Conservation (phyloP, 2,888 invertebrate species). For the Cryptocheilus praepositus region DNA sequence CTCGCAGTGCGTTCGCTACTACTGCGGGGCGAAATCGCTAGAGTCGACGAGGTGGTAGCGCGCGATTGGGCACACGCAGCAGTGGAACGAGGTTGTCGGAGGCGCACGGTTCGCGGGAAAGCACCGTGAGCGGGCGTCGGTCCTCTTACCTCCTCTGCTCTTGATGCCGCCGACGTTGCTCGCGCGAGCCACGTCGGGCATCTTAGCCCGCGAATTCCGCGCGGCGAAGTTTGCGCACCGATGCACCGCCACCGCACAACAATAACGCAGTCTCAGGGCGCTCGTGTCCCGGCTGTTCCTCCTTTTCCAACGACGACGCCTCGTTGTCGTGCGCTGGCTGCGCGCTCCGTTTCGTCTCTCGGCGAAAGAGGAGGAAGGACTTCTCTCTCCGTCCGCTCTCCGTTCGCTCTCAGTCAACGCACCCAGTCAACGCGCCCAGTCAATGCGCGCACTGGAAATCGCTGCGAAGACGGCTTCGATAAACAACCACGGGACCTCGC, state of each 20-base stretch:
- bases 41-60: too few relatives aligned
- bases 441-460: too few relatives aligned
- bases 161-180: constrained; percentile 46
- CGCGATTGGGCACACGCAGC: constrained; percentile 29
- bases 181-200: constrained; percentile 53
- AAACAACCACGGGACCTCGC: constrained; percentile 43
- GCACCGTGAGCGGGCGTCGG: constrained; percentile 34
- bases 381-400: constrained; percentile 24
- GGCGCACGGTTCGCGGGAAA: constrained; percentile 41
- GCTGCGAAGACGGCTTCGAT: constrained; percentile 26
- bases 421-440: constrained; percentile 36
- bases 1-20: too few relatives aligned
- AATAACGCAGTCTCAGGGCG: not conserved
- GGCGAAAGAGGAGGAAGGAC: constrained; percentile 42
- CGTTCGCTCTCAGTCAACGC: constrained; percentile 43
- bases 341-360: constrained; percentile 45
- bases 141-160: constrained; percentile 29
- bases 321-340: not conserved
- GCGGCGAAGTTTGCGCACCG: constrained; percentile 23
- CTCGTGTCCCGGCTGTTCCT: not conserved
- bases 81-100: constrained; percentile 22
- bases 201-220: constrained; percentile 53
- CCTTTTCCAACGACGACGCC: constrained; percentile 1
- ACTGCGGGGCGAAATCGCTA: too few relatives aligned
- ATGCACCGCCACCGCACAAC: constrained; percentile 18